These are phyloP conservation scores for Corynorhinus townsendii DNA, from an alignment of 2,113 vertebrate species.

Conservation along the genomic window DNA sequence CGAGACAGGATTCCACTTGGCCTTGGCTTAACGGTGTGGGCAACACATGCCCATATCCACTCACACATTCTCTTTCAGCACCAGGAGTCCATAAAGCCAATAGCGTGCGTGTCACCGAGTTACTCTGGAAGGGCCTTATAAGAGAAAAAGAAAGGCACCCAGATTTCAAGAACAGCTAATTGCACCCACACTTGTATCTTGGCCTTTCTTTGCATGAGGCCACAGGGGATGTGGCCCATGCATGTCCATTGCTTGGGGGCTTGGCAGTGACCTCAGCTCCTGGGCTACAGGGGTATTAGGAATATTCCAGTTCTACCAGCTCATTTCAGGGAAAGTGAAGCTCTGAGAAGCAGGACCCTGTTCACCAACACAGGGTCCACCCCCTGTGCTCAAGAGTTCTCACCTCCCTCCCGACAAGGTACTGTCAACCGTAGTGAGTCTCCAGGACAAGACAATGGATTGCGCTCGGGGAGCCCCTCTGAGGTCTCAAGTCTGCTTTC, in stretches of 20 bases:
- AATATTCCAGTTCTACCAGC: background rate
- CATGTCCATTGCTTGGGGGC: background rate
- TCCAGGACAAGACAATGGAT: background rate
- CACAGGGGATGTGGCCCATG: background rate
- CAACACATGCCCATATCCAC: fast-evolving
- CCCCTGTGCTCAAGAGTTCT: background rate
- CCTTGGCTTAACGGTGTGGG: background rate
- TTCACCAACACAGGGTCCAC: background rate
- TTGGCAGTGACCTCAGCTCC: background rate
- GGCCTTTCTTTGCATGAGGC: background rate
- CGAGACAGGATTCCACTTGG: background rate
- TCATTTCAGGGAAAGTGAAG: background rate
- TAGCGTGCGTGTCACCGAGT: background rate
- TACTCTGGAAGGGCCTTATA: background rate
- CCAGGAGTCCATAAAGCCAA: background rate
- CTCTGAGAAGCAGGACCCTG: background rate
- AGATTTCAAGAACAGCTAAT: background rate
- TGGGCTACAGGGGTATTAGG: background rate
- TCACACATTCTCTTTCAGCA: background rate
- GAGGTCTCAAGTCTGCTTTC: background rate
- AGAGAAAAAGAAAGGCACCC: background rate
- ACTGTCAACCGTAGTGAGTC: fast-evolving
- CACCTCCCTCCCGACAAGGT: background rate
- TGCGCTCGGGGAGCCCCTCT: background rate
- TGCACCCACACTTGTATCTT: background rate